Evolutionary conservation across 2,888 invertebrate genomes (phyloP).

Genomic region (Tigriopus californicus): DNA sequence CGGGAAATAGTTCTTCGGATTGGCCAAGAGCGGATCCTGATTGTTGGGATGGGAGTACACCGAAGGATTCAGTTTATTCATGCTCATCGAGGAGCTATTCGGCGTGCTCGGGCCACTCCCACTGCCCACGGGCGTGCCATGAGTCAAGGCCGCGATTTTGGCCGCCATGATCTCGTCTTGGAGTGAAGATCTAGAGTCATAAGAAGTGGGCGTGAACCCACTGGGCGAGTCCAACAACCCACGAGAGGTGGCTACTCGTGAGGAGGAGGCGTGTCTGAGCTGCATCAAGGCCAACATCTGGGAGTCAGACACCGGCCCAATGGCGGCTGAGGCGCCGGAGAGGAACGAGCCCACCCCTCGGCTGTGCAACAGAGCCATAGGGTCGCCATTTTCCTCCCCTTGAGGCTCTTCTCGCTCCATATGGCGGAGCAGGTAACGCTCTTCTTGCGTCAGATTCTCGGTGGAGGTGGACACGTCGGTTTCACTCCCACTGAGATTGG

Average conservation of each 20-base stretch:
- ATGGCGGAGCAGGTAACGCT: conserved; percentile 59
- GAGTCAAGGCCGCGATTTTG: conserved; percentile 18
- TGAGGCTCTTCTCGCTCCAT: conserved; percentile 74
- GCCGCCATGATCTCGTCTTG: conserved; percentile 20
- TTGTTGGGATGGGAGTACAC: conserved; percentile 5
- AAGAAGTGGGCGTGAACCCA: conserved; percentile 11
- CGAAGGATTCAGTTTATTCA: neutral
- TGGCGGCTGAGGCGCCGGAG: neutral
- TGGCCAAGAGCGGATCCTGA: neutral
- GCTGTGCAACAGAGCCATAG: neutral
- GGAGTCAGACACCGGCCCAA: neutral
- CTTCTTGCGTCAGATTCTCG: conserved; percentile 68
- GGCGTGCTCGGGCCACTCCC: neutral
- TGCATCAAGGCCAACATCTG: neutral
- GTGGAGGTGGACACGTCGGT: conserved; percentile 76
- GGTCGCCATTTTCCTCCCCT: conserved; percentile 45
- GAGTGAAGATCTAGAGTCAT: conserved; percentile 14
- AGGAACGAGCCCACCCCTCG: neutral
- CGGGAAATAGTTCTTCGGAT: neutral
- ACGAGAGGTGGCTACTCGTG: conserved; percentile 12
- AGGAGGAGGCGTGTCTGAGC: neutral
- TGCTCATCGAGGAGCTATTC: neutral
- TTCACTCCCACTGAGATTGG: conserved; percentile 62
- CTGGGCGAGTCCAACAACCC: too few species aligned
- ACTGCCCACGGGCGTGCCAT: neutral